A percentile compares a stretch with the other conserved stretches of the same genome.
These are phyloP conservation scores for Hippocampus kuda DNA, from an alignment of 2,797 vertebrate genomes.

Conservation along the genomic window DNA sequence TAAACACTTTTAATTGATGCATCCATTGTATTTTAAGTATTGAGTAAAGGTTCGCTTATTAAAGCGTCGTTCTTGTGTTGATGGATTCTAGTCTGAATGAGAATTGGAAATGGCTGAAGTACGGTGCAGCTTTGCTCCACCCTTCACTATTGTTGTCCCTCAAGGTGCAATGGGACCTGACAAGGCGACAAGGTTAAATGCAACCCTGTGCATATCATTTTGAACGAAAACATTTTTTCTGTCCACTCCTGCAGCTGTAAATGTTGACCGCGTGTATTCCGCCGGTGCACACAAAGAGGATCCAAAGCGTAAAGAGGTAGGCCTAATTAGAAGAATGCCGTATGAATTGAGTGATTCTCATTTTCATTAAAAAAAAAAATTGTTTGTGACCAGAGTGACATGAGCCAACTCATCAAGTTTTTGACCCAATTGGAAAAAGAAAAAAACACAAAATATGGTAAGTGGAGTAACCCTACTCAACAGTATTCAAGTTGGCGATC, in stretches of 20 bases:
- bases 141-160: no score
- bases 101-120: no score
- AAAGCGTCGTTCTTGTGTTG: no score
- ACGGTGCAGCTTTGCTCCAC: no score
- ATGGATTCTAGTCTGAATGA: no score
- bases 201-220: no score
- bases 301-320: conserved; percentile 46
- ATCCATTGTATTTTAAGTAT: neutral
- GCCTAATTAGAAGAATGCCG: neutral
- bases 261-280: neutral
- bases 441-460: conserved; percentile 54
- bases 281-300: conserved; percentile 10
- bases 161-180: neutral
- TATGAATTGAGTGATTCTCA: neutral
- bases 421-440: conserved; percentile 53
- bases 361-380: neutral
- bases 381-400: conserved; percentile 43
- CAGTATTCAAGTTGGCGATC: neutral
- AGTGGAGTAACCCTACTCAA: neutral
- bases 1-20: conserved; percentile 27
- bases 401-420: conserved; percentile 48
- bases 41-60: neutral
- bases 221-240: neutral
- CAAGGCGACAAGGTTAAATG: neutral
- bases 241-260: conserved; percentile 30